A percentile compares a stretch with the other conserved stretches of the same genome.
These are phyloP conservation scores for Mus spretus DNA, from an alignment of 2,797 vertebrate genomes.

Conservation along the genomic window DNA sequence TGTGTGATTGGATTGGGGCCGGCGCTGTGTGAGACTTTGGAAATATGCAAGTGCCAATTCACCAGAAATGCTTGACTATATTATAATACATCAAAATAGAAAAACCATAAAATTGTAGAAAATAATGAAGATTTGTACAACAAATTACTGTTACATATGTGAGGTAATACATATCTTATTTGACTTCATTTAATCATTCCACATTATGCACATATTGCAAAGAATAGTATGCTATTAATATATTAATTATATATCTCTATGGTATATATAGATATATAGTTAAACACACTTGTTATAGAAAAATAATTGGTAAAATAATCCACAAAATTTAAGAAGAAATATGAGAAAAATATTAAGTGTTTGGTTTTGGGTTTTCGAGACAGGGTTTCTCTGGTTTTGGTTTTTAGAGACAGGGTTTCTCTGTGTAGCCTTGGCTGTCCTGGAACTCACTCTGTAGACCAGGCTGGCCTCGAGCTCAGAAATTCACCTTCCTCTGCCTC, in stretches of 20 bases:
- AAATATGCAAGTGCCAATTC: not conserved
- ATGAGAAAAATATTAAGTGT: not conserved
- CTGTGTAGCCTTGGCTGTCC: too few species aligned
- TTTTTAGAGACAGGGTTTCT: too few species aligned
- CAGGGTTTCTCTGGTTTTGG: too few species aligned
- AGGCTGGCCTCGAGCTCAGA: too few species aligned
- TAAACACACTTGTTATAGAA: not conserved
- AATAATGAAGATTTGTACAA: constrained; percentile 1
- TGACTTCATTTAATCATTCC: not conserved
- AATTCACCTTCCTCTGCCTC: too few species aligned
- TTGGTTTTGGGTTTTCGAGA: too few species aligned
- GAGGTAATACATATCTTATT: not conserved
- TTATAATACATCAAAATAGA: not conserved
- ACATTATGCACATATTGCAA: not conserved
- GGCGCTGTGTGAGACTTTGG: constrained; percentile 4
- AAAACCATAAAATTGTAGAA: not conserved
- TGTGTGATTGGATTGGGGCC: too few species aligned
- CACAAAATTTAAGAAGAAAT: not conserved
- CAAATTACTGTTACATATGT: not conserved
- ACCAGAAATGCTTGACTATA: not conserved
- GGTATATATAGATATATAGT: too few species aligned
- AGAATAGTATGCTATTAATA: not conserved
- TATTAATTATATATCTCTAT: not conserved
- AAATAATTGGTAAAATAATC: not conserved
- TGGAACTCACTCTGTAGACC: too few species aligned